phyloP scores from a whole-genome alignment of 1,140 invertebrate species.

The Brachionus koreanus region DNA sequence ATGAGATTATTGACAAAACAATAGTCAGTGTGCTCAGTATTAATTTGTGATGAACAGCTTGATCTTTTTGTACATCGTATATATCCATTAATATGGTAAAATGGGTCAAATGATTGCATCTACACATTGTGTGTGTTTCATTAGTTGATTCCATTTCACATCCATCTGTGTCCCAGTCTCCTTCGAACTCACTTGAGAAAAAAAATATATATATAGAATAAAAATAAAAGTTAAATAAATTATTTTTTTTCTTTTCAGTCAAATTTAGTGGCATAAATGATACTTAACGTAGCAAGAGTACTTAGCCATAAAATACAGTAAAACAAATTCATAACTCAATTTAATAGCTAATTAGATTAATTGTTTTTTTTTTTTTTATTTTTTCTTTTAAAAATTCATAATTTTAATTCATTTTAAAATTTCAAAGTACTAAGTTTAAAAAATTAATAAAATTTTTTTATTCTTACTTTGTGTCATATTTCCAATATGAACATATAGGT shows the following conservation, averaged over 20 bases:
- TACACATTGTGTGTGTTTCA: conserved; percentile 79
- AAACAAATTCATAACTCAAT: neutral
- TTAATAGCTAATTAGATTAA: neutral
- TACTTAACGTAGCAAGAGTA: neutral
- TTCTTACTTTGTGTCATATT: conserved; percentile 1
- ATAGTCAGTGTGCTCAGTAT: conserved; percentile 19
- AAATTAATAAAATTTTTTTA: neutral
- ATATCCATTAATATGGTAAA: conserved; percentile 69
- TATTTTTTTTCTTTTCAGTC: no score
- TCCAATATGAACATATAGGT: conserved; percentile 12
- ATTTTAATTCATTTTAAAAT: neutral
- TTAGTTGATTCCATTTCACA: conserved; percentile 77
- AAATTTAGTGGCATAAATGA: neutral
- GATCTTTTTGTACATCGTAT: conserved; percentile 44
- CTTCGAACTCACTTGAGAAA: conserved; percentile 33
- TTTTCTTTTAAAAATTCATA: neutral
- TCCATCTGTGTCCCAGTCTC: conserved; percentile 80
- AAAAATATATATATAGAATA: neutral
- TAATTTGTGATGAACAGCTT: neutral
- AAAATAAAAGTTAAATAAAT: neutral
- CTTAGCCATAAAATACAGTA: neutral
- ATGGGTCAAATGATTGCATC: conserved; percentile 92
- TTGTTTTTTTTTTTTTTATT: no score
- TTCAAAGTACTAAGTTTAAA: neutral
- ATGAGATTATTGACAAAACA: conserved; percentile 22